Evolutionary conservation across 2,888 invertebrate genomes (phyloP).

Genomic region (Nomada lathburiana): DNA sequence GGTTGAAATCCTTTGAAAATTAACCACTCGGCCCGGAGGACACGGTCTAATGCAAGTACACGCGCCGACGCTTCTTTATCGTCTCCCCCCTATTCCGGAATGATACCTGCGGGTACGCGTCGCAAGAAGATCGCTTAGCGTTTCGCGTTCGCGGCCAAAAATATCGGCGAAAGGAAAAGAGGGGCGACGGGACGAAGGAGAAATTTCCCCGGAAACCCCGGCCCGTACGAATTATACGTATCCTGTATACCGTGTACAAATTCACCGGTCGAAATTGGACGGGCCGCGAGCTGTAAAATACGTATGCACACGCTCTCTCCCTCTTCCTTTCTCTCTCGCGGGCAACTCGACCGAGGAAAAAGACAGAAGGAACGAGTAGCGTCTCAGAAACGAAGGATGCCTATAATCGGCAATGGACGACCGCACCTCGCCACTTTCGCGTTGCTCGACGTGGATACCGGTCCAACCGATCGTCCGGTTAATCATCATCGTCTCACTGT

Average conservation of each 20-base stretch:
- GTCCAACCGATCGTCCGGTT: constrained; percentile 74
- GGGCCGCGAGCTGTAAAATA: background rate
- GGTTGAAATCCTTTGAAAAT: constrained; percentile 36
- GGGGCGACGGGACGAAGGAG: constrained; percentile 41
- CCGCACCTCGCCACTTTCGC: constrained; percentile 80
- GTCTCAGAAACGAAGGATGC: constrained; percentile 75
- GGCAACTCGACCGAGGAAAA: constrained; percentile 20
- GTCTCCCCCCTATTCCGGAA: constrained; percentile 17
- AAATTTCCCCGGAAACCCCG: constrained; percentile 7
- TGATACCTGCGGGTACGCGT: constrained; percentile 50
- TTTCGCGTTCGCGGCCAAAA: constrained; percentile 66
- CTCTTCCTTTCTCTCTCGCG: constrained; percentile 53
- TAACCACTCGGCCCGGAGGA: constrained; percentile 43
- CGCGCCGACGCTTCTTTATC: constrained; percentile 26
- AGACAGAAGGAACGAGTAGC: constrained; percentile 55
- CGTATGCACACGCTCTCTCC: constrained; percentile 21
- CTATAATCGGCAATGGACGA: constrained; percentile 83
- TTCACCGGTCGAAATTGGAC: background rate
- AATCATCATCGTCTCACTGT: constrained; percentile 68
- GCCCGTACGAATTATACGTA: too few species aligned
- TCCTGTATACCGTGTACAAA: too few species aligned
- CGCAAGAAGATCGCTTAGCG: constrained; percentile 61
- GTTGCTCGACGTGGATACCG: constrained; percentile 72
- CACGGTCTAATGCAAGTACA: constrained; percentile 20
- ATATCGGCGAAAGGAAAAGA: constrained; percentile 52